A percentile compares a stretch with the other conserved stretches of the same genome.
These are phyloP conservation scores for Rotaria socialis DNA, from an alignment of 2,888 invertebrate genomes.

Conservation along the genomic window DNA sequence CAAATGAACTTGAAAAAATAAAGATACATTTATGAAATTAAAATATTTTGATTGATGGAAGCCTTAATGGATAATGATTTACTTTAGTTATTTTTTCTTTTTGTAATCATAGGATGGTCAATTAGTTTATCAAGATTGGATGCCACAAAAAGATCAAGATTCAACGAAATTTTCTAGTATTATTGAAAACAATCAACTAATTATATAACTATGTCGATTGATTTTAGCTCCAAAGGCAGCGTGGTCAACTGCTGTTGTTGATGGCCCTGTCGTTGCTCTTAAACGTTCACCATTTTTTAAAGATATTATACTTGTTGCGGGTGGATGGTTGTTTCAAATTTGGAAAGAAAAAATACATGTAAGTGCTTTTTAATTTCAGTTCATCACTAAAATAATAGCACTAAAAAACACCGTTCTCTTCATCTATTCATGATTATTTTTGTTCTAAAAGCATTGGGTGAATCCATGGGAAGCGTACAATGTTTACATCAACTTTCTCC, in stretches of 20 bases:
- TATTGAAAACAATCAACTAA: too few species aligned
- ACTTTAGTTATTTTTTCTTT: constrained; percentile 3
- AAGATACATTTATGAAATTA: background rate
- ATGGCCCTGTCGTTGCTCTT: constrained; percentile 56
- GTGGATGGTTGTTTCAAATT: constrained; percentile 71
- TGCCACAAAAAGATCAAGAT: constrained; percentile 60
- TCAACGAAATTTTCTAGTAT: constrained; percentile 57
- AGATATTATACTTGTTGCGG: constrained; percentile 69
- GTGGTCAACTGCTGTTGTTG: constrained; percentile 56
- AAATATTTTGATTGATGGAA: background rate
- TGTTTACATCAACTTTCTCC: too few species aligned
- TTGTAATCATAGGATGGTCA: constrained; percentile 56
- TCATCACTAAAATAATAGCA: too few species aligned
- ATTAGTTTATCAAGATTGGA: constrained; percentile 60
- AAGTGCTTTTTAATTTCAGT: constrained; percentile 48
- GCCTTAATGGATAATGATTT: background rate
- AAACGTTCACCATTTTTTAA: constrained; percentile 65
- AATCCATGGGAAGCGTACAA: too few species aligned
- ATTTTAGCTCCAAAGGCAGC: constrained; percentile 58
- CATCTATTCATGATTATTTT: too few species aligned
- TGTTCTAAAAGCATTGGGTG: too few species aligned
- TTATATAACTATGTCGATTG: too few species aligned
- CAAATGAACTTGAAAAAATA: background rate
- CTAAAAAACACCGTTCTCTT: too few species aligned
- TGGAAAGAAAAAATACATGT: constrained; percentile 69